phyloP scores from a whole-genome alignment of 2,113 vertebrate genomes.

The Paralichthys olivaceus region DNA sequence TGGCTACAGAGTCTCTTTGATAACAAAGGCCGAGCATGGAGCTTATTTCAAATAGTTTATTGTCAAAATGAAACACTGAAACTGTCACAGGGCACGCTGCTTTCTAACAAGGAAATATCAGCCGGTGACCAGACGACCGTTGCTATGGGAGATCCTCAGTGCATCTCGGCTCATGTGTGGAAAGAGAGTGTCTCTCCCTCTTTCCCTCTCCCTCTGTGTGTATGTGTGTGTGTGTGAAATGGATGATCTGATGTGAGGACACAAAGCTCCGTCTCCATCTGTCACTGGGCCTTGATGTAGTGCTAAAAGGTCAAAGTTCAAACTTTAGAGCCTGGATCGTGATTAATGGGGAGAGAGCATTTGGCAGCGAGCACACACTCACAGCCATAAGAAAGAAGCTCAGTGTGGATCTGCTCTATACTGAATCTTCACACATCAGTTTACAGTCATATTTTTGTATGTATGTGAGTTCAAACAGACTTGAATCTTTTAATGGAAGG shows the following conservation, averaged over 20 bases:
- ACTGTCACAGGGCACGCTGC: constrained; percentile 4
- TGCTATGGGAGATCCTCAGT: constrained; percentile 51
- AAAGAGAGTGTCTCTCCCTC: background rate
- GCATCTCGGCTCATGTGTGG: constrained; percentile 25
- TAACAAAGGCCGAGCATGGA: constrained; percentile 5
- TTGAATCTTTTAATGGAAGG: background rate
- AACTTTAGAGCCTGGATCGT: constrained; percentile 62
- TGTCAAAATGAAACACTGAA: constrained; percentile 30
- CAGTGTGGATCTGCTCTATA: constrained; percentile 33
- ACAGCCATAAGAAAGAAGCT: constrained; percentile 9
- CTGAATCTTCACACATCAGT: constrained; percentile 18
- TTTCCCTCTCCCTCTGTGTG: constrained; percentile 18
- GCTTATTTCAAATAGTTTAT: constrained; percentile 43
- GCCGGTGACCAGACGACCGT: constrained; percentile 42
- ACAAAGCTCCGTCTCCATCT: constrained; percentile 72
- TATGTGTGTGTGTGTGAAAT: constrained; percentile 22
- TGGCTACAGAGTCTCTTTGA: constrained; percentile 47
- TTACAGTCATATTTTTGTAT: background rate
- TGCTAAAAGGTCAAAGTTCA: constrained; percentile 71
- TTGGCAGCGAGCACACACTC: constrained; percentile 55
- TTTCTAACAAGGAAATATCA: constrained; percentile 51
- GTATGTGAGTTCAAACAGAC: background rate
- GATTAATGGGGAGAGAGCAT: constrained; percentile 70
- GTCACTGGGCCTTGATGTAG: constrained; percentile 70
- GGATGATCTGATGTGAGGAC: constrained; percentile 65